Evolutionary conservation across 2,113 vertebrate species (phyloP).

Genomic region (Henicopernis longicauda): DNA sequence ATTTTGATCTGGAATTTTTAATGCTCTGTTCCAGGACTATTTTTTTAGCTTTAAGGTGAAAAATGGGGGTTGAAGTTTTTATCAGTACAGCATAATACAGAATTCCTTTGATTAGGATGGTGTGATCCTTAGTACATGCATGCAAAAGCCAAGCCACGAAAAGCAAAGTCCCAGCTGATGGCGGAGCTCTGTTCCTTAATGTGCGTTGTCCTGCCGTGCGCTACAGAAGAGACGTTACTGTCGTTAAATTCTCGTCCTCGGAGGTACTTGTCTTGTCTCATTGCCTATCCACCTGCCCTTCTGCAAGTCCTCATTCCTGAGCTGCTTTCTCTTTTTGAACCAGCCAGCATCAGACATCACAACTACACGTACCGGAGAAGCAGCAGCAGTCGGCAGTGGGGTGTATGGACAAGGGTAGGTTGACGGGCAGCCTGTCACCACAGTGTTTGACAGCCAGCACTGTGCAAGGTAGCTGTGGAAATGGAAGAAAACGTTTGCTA

Average conservation of each 20-base stretch:
- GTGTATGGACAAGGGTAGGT: no score
- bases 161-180: not conserved
- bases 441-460: not conserved
- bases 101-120: not conserved
- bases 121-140: not conserved
- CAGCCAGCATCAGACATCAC: not conserved
- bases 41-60: not conserved
- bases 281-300: not conserved
- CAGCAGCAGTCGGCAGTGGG: not conserved
- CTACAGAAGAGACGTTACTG: not conserved
- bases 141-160: not conserved
- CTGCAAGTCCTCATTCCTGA: not conserved
- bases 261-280: not conserved
- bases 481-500: rapidly evolving
- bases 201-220: not conserved
- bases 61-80: not conserved
- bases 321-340: not conserved
- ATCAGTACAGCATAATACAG: not conserved
- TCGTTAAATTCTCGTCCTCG: not conserved
- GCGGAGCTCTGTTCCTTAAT: not conserved
- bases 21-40: not conserved
- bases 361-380: rapidly evolving
- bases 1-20: not conserved
- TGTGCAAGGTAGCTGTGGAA: not conserved
- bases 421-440: no score